Base-by-base conservation (phyloP, 2,888 invertebrate species). In the Myopa testacea region DNA sequence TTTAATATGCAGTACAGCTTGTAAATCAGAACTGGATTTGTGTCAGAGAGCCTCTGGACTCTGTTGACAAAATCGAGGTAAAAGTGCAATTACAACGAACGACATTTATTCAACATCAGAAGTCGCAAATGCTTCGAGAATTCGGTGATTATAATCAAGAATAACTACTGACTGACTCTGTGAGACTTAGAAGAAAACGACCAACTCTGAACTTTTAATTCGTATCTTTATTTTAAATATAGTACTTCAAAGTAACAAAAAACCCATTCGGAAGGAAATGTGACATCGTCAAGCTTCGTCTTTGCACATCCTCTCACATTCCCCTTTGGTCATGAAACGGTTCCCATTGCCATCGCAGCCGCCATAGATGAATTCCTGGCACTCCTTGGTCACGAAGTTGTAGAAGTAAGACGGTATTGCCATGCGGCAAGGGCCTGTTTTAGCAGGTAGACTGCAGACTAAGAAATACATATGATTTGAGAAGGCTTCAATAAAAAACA, bases 311-410 rank as follows among this genome's bases (percentile, higher is more conserved):
- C 83, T 80, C 60, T 83, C 83, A 62, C 85, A 85, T 1, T 81
- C 82, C 8, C 80, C 81, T 68, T 82, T 80, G 4, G 68, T 76
- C 1, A 40, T 10, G 71, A 85, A 85, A 63, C 83, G 82, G 62
- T 85, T 85, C 34, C 71, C 84, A 69, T 85, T 85, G 12, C 85
- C 84, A 37, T 79, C 78, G 73, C 85, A 85, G 16, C 84, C 85
- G 50, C 84, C 84, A 79, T 85, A 85, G 19, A 82, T 7, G 77
- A 85, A 85, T 34, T 77, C 5, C 71, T 85, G 78, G 67, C 85
- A 85, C 19, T 81, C 76, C 40, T 83, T 84, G 10, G 70, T 67
- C 7, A 82, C 81, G 5, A 74, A 34, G 73, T 85, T 81, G 75
- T 78, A 84, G 76, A 73, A 84, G 75, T 77, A 84, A 34, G 76